Base-by-base conservation (phyloP, 2,113 vertebrate species). In the Cephalopholis sonnerati region DNA sequence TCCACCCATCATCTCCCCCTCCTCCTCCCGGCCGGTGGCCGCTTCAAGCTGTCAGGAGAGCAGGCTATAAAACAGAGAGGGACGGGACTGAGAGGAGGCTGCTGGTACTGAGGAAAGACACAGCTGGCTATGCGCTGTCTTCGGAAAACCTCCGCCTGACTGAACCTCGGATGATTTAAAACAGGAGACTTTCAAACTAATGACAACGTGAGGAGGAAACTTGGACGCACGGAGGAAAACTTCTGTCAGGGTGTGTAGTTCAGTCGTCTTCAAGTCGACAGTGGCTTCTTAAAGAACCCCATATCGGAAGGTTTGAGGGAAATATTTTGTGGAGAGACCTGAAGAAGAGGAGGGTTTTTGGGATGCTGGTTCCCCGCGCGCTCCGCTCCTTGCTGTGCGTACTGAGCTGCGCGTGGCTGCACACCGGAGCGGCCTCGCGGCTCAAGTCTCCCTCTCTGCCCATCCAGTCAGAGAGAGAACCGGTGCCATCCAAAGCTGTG, bases 391-490 rank as follows among this genome's bases (percentile, higher is more conserved):
- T 88, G 83, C 82, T 95, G 87, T 95, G 90, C 87, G 84, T 87
- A 3, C 87, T 96, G 81, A 84, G 88, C 81, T 94, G 94, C 91
- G 93, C 87, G 62, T 90, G 89, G 87, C 79, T 93, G 72, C 87
- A 71, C 53, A 32, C 73, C 58, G 89, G 79, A n/a, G 87, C 79
- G 29, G 85, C 92, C 41, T 94, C 94, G 41, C 91, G 75, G 3
- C 87, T 95, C 68, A 97, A 97, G 90, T 57, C 93, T n/a, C 84
- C 95, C 48, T 88, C 96, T 62, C 92, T 97, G 83, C 97, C 96
- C 90, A 97, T 97, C 93, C 96, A 97, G 83, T 95, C 97, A 0
- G 97, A 97, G 90, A 94, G 93, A 59, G 97, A 97, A 0, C 96
- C 96, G 73, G 84, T 95, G 79, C 95, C 96, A 5, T 94, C 95